Conservation (phyloP, 1,140 invertebrate genomes). For the Diploscapter pachys region DNA sequence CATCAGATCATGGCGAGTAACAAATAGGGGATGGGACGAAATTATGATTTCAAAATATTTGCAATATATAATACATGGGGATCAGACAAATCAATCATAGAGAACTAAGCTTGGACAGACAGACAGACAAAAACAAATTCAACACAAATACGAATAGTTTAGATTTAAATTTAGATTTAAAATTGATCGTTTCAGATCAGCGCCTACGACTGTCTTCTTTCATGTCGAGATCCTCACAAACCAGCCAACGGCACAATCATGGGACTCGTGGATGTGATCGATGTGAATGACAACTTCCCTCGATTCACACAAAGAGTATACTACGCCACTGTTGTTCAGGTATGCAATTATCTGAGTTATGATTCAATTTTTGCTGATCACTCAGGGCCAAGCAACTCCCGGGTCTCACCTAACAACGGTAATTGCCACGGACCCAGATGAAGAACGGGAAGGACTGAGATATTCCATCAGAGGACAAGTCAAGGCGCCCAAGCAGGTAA, state of each 20-base stretch:
- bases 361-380: not conserved
- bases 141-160: too few relatives aligned
- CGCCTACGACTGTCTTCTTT: constrained; percentile 30
- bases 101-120: too few relatives aligned
- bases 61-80: too few relatives aligned
- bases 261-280: constrained; percentile 21
- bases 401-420: constrained; percentile 30
- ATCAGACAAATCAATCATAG: too few relatives aligned
- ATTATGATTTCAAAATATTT: not conserved
- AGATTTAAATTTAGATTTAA: too few relatives aligned
- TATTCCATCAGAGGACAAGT: constrained; percentile 28
- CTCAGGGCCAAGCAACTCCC: constrained; percentile 19
- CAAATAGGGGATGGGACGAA: not conserved
- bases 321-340: constrained; percentile 22
- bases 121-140: too few relatives aligned
- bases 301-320: constrained; percentile 27
- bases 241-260: constrained; percentile 20
- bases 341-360: not conserved
- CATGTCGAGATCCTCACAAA: constrained; percentile 32
- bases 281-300: constrained; percentile 35
- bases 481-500: constrained; percentile 1
- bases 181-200: constrained; percentile 15
- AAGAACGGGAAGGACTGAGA: constrained; percentile 28
- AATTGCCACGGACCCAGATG: constrained; percentile 25
- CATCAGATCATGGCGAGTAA: constrained; percentile 22